These are phyloP conservation scores for Sphaeramia orbicularis DNA, from an alignment of 2,797 vertebrate species.

Conservation along the genomic window DNA sequence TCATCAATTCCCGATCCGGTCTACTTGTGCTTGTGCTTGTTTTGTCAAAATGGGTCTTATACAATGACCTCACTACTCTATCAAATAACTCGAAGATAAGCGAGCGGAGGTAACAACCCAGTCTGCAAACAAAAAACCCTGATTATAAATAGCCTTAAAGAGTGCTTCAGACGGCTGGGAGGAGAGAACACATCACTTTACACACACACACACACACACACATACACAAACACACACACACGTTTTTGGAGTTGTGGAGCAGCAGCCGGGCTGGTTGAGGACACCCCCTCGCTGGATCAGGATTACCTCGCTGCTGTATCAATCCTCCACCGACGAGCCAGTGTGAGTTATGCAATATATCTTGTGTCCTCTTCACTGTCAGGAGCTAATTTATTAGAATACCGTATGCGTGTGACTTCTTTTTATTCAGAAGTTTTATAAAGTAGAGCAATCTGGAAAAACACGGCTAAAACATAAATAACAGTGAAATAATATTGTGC, in stretches of 20 bases:
- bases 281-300: constrained; percentile 64
- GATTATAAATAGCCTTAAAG: constrained; percentile 74
- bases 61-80: constrained; percentile 66
- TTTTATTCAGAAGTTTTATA: constrained; percentile 24
- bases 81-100: constrained; percentile 73
- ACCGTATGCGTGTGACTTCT: constrained; percentile 22
- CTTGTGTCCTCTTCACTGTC: constrained; percentile 58
- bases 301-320: constrained; percentile 57
- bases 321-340: constrained; percentile 46
- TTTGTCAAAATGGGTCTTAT: constrained; percentile 48
- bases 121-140: constrained; percentile 65
- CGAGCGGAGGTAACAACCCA: constrained; percentile 58
- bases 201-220: constrained; percentile 36
- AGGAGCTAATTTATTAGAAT: constrained; percentile 31
- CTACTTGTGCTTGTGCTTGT: constrained; percentile 11
- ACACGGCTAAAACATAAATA: constrained; percentile 75
- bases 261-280: constrained; percentile 55
- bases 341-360: constrained; percentile 67
- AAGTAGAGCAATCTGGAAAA: constrained; percentile 73
- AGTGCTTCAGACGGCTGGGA: constrained; percentile 56
- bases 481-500: constrained; percentile 73
- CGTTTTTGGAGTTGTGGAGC: constrained; percentile 37
- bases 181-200: constrained; percentile 49
- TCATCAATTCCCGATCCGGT: constrained; percentile 37
- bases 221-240: constrained; percentile 35